These are phyloP conservation scores for Hydrozoanthus gracilis DNA, from an alignment of 92 coral and sea anemone species.

Conservation along the genomic window DNA sequence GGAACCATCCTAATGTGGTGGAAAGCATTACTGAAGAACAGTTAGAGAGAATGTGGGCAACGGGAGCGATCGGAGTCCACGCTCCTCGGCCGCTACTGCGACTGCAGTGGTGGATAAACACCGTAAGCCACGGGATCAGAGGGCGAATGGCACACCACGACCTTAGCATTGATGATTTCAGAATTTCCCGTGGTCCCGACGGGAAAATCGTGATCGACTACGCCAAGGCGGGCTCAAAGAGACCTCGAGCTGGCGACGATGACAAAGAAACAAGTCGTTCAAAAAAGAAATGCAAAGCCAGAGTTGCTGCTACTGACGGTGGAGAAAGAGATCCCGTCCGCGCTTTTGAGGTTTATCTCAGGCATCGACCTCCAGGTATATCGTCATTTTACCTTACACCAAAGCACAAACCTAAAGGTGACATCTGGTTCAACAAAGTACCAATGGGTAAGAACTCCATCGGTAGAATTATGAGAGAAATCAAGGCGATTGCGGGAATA, in stretches of 20 bases:
- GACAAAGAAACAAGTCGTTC: constrained; percentile 90
- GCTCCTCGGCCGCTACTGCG: constrained; percentile 94
- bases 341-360: constrained; percentile 94
- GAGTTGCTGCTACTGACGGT: constrained; percentile 98
- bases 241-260: constrained; percentile 89
- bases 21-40: constrained; percentile 99
- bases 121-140: constrained; percentile 96
- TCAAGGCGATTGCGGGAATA: constrained; percentile 99
- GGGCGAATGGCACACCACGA: constrained; percentile 99
- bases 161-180: constrained; percentile 95
- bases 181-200: constrained; percentile 96
- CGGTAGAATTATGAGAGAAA: constrained; percentile 98
- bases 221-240: constrained; percentile 88
- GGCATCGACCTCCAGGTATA: constrained; percentile 99
- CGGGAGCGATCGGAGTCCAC: constrained; percentile 99
- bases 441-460: constrained; percentile 99
- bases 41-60: constrained; percentile 99
- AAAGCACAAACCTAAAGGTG: constrained; percentile 99
- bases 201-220: constrained; percentile 97
- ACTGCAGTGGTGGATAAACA: constrained; percentile 99
- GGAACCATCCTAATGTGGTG: constrained; percentile 98
- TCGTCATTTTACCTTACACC: constrained; percentile 99
- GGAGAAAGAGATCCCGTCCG: constrained; percentile 99
- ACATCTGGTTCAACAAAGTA: constrained; percentile 99
- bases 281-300: constrained; percentile 95